Evolutionary conservation across 2,113 vertebrate genomes (phyloP).

Genomic region (Corythaeola cristata): DNA sequence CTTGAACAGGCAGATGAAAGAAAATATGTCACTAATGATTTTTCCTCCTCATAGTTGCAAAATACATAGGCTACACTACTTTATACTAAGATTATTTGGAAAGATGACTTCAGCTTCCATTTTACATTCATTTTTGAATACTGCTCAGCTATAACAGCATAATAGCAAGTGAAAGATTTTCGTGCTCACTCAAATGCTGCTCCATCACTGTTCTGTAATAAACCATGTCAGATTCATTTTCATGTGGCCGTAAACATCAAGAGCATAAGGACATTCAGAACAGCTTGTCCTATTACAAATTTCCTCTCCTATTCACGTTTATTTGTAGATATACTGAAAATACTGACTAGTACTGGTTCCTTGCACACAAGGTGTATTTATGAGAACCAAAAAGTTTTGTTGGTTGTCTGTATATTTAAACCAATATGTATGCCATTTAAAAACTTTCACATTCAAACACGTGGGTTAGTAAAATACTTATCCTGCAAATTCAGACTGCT

Average conservation of each 20-base stretch:
- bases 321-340: neutral
- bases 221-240: constrained; percentile 43
- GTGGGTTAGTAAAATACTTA: neutral
- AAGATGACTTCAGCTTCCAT: neutral
- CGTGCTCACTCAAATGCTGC: neutral
- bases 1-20: neutral
- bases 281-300: neutral
- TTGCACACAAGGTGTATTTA: neutral
- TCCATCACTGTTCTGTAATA: neutral
- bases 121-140: neutral
- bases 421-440: neutral
- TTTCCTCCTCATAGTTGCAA: neutral
- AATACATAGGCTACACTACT: neutral
- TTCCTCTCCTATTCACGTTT: neutral
- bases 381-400: neutral
- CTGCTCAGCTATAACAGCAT: neutral
- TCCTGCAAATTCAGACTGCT: neutral
- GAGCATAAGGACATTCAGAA: neutral
- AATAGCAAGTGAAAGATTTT: neutral
- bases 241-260: neutral
- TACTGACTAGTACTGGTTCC: neutral
- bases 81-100: neutral
- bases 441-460: neutral
- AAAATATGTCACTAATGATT: neutral
- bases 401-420: neutral